Evolutionary conservation across 1,140 invertebrate genomes (phyloP).

Genomic region (Lordiphosa clarofinis): DNA sequence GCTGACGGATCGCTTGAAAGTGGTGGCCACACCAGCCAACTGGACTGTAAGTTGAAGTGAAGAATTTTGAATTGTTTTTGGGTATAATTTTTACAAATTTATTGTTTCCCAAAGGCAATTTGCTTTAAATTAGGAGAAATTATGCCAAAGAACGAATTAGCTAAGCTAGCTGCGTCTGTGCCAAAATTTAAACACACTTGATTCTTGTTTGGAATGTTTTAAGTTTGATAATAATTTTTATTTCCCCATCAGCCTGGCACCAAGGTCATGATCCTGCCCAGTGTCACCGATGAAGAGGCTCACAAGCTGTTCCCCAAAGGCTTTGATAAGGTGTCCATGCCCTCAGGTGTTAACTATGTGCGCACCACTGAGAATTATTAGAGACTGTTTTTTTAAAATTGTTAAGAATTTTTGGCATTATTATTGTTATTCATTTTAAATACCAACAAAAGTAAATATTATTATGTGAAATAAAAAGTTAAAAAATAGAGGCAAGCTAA

Average conservation of each 20-base stretch:
- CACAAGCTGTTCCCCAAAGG: slow-evolving; percentile 87
- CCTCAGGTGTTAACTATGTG: slow-evolving; percentile 90
- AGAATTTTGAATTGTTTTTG: too few relatives aligned
- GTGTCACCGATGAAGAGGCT: slow-evolving; percentile 86
- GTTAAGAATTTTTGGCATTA: too few relatives aligned
- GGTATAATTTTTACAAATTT: too few relatives aligned
- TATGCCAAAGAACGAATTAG: too few relatives aligned
- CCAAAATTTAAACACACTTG: neutral
- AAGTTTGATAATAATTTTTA: neutral
- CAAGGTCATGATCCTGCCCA: slow-evolving; percentile 91
- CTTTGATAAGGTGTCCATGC: slow-evolving; percentile 85
- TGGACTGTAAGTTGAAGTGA: slow-evolving; percentile 85
- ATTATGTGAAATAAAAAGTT: too few relatives aligned
- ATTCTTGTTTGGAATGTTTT: neutral
- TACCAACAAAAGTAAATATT: too few relatives aligned
- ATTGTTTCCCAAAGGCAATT: too few relatives aligned
- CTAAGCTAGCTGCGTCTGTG: too few relatives aligned
- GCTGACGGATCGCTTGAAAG: slow-evolving; percentile 85
- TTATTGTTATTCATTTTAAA: too few relatives aligned
- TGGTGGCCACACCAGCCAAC: slow-evolving; percentile 92
- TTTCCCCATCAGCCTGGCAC: slow-evolving; percentile 83
- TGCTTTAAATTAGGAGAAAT: too few relatives aligned
- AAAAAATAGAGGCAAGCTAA: too few relatives aligned
- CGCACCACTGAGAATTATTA: slow-evolving; percentile 87
- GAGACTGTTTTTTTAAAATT: slow-evolving; percentile 21